Percentiles rank a stretch among this genome's conserved stretches.
These are phyloP conservation scores for Agrotis segetum DNA, from an alignment of 2,888 invertebrate species.

Conservation along the genomic window DNA sequence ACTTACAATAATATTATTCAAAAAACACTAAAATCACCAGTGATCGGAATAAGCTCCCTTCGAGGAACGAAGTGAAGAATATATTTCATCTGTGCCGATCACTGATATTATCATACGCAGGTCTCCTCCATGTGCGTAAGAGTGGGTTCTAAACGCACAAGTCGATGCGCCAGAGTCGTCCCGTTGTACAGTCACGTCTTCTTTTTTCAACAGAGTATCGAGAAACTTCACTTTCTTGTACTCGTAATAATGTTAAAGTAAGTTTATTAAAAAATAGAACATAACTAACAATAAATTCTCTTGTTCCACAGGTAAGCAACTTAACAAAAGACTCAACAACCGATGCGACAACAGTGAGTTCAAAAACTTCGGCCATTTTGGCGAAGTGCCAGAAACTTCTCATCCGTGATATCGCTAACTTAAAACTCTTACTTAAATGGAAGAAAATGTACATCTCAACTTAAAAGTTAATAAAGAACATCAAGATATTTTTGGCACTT, in stretches of 20 bases:
- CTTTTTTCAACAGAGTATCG: too few species aligned
- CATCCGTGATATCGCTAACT: constrained; percentile 33
- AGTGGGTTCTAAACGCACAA: too few species aligned
- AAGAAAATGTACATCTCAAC: constrained; percentile 35
- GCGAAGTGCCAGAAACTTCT: constrained; percentile 15
- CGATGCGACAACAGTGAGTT: constrained; percentile 34
- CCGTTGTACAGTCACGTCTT: too few species aligned
- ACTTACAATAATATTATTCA: too few species aligned
- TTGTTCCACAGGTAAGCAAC: constrained; percentile 47
- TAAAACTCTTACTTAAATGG: constrained; percentile 34
- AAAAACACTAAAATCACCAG: too few species aligned
- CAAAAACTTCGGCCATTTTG: constrained; percentile 43
- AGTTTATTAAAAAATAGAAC: not conserved
- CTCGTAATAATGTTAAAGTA: not conserved
- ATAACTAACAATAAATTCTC: constrained; percentile 12
- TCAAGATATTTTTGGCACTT: constrained; percentile 24
- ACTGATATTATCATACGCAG: too few species aligned
- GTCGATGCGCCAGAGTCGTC: too few species aligned
- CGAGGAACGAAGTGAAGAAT: too few species aligned
- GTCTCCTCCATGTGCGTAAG: too few species aligned
- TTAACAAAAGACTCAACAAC: constrained; percentile 11
- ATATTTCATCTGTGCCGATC: too few species aligned
- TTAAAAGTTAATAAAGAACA: constrained; percentile 33
- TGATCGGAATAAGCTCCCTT: too few species aligned
- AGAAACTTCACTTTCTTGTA: too few species aligned